These are phyloP conservation scores for Iselma pallidipennis DNA, from an alignment of 2,888 invertebrate species.

Conservation along the genomic window DNA sequence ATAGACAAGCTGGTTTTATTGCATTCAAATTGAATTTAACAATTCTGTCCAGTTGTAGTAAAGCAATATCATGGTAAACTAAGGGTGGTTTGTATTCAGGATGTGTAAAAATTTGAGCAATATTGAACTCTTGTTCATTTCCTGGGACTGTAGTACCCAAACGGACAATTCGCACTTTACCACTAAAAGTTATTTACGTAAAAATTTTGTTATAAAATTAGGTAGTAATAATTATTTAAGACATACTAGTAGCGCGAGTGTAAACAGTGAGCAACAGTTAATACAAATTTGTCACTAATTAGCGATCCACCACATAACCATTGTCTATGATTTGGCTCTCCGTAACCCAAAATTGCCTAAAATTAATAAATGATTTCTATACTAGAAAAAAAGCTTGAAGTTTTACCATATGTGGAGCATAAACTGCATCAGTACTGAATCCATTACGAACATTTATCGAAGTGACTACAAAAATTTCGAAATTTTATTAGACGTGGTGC, in stretches of 20 bases:
- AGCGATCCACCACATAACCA: slow-evolving; percentile 68
- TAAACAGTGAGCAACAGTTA: slow-evolving; percentile 70
- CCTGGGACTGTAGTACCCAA: slow-evolving; percentile 59
- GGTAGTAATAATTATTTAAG: no score
- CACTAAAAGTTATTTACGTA: no score
- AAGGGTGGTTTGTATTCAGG: slow-evolving; percentile 51
- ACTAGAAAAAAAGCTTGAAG: no score
- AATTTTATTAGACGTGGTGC: no score
- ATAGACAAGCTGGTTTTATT: slow-evolving; percentile 58
- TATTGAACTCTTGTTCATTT: slow-evolving; percentile 47
- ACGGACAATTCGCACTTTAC: slow-evolving; percentile 52
- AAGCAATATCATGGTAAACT: slow-evolving; percentile 59
- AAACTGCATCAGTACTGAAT: no score
- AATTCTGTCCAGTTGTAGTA: slow-evolving; percentile 51
- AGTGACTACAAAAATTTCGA: no score
- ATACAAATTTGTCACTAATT: slow-evolving; percentile 64
- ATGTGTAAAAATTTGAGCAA: slow-evolving; percentile 46
- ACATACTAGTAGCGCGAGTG: slow-evolving; percentile 26
- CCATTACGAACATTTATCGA: no score
- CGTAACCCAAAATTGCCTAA: background rate
- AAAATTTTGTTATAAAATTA: no score
- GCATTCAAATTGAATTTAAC: slow-evolving; percentile 51
- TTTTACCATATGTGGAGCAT: slow-evolving; percentile 11
- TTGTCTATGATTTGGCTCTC: slow-evolving; percentile 33
- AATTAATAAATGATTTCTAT: background rate